phyloP scores from a whole-genome alignment of 1,140 invertebrate species.

The Drosophila murphyi region DNA sequence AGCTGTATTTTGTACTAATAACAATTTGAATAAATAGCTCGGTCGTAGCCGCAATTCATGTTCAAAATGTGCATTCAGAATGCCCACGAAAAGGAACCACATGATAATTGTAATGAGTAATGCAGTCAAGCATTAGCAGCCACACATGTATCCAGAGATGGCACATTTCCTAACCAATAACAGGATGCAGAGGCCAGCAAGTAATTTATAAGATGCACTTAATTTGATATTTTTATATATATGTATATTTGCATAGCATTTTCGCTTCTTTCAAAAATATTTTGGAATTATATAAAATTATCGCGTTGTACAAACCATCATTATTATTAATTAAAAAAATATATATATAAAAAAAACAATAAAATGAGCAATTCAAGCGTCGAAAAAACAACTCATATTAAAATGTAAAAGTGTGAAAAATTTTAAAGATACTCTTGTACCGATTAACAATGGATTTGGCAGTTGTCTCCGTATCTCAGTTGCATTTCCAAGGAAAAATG shows the following conservation, averaged over 20 bases:
- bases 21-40: constrained; percentile 61
- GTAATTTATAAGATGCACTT: neutral
- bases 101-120: constrained; percentile 48
- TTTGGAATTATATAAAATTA: no score
- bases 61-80: neutral
- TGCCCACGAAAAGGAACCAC: constrained; percentile 22
- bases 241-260: no score
- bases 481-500: constrained; percentile 37
- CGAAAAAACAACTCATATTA: no score
- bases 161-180: neutral
- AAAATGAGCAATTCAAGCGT: no score
- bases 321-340: no score
- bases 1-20: constrained; percentile 33
- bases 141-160: constrained; percentile 7
- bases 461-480: neutral
- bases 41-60: constrained; percentile 49
- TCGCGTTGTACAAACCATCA: no score
- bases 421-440: no score
- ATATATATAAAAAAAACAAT: no score
- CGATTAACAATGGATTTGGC: neutral
- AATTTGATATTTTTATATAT: no score
- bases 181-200: neutral
- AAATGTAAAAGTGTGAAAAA: no score
- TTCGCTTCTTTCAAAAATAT: no score
- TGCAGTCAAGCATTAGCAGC: constrained; percentile 21